phyloP scores from a whole-genome alignment of 1,140 invertebrate genomes.

The Cotesia glomerata region DNA sequence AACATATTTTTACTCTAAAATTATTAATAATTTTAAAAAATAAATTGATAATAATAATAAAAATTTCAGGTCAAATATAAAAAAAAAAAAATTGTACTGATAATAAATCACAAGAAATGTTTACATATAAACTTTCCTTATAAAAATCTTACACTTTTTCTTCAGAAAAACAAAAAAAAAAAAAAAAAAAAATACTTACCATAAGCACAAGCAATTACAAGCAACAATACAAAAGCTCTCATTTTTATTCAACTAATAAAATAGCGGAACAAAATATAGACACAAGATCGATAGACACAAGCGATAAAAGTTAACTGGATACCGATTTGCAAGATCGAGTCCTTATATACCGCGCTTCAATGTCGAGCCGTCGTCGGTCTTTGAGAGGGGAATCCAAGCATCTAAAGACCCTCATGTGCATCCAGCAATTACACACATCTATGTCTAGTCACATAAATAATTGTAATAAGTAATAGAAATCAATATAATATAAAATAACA shows the following conservation, averaged over 20 bases:
- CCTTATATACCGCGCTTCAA: constrained; percentile 31
- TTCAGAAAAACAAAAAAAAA: too few relatives aligned
- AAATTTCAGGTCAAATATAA: too few relatives aligned
- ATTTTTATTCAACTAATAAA: neutral
- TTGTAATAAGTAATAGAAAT: too few relatives aligned
- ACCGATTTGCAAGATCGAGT: constrained; percentile 9
- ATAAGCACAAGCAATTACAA: neutral
- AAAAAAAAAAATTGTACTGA: too few relatives aligned
- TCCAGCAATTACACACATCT: constrained; percentile 13
- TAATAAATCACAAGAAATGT: too few relatives aligned
- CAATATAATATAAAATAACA: too few relatives aligned
- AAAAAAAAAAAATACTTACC: constrained; percentile 5
- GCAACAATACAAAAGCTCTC: neutral
- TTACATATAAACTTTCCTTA: too few relatives aligned
- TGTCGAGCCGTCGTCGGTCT: constrained; percentile 11
- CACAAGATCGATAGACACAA: neutral
- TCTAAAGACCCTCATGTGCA: neutral
- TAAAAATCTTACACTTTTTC: too few relatives aligned
- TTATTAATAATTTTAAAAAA: too few relatives aligned
- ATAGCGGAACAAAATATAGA: neutral
- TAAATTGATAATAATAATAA: too few relatives aligned
- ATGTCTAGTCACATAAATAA: neutral
- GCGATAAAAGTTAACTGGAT: constrained; percentile 13
- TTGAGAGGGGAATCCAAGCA: constrained; percentile 26
- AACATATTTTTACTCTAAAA: too few relatives aligned